Conservation (phyloP, 1,140 invertebrate genomes). For the Dinoponera quadriceps region DNA sequence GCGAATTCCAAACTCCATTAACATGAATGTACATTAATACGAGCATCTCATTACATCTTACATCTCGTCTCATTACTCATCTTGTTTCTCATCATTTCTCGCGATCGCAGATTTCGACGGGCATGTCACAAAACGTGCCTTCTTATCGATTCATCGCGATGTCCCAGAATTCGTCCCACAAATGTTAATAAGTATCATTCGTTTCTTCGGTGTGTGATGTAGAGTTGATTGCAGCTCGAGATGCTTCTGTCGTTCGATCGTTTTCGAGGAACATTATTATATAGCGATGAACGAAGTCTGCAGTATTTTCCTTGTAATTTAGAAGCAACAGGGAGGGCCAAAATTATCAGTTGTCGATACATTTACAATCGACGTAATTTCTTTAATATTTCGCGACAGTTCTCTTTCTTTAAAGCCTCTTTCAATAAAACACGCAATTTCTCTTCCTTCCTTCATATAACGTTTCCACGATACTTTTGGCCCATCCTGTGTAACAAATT, state of each 20-base stretch:
- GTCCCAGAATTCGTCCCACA: conserved; percentile 42
- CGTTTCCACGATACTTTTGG: conserved; percentile 30
- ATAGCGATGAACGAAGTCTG: conserved; percentile 48
- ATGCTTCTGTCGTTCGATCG: conserved; percentile 61
- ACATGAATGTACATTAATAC: conserved; percentile 16
- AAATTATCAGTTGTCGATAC: not conserved
- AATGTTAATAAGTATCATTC: conserved; percentile 29
- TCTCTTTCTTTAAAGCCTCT: not conserved
- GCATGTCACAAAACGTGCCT: conserved; percentile 42
- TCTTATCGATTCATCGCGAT: conserved; percentile 34
- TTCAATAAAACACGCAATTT: not conserved
- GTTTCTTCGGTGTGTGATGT: conserved; percentile 46
- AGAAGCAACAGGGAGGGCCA: conserved; percentile 33
- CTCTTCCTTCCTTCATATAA: not conserved
- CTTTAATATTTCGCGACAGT: not conserved
- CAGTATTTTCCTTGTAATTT: conserved; percentile 41
- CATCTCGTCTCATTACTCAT: conserved; percentile 45
- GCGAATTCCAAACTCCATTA: conserved; percentile 8
- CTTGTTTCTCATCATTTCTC: conserved; percentile 35
- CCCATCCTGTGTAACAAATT: conserved; percentile 32
- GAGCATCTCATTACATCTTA: conserved; percentile 53
- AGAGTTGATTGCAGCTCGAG: conserved; percentile 51
- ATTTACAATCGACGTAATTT: not conserved
- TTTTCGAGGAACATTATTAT: conserved; percentile 31
- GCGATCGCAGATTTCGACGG: conserved; percentile 22